These are phyloP conservation scores for Tenebrio molitor DNA, from an alignment of 1,140 invertebrate species.

Conservation along the genomic window DNA sequence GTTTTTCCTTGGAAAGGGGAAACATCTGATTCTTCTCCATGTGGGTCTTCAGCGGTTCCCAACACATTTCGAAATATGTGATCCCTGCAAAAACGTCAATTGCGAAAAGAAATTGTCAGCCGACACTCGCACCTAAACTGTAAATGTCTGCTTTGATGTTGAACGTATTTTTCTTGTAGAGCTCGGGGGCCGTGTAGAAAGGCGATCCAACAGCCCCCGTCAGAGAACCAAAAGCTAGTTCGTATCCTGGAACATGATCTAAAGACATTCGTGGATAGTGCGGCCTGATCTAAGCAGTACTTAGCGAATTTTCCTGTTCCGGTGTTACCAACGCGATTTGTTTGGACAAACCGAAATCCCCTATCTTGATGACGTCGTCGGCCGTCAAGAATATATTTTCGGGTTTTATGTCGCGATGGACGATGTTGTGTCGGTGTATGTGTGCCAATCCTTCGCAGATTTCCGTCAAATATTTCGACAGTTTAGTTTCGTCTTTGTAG, in stretches of 20 bases:
- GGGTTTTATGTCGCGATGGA: constrained; percentile 39
- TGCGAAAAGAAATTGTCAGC: too few relatives aligned
- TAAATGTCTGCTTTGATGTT: constrained; percentile 18
- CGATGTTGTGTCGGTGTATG: constrained; percentile 10
- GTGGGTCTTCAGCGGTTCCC: neutral
- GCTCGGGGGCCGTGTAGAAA: constrained; percentile 1
- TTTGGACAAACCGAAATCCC: constrained; percentile 31
- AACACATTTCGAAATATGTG: constrained; percentile 28
- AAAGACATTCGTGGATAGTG: too few relatives aligned
- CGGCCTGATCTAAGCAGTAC: too few relatives aligned
- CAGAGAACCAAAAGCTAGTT: constrained; percentile 2
- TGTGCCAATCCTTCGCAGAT: constrained; percentile 17
- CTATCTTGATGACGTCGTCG: constrained; percentile 21
- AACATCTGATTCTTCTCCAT: neutral
- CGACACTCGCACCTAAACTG: constrained; percentile 11
- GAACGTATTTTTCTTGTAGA: neutral
- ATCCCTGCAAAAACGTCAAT: too few relatives aligned
- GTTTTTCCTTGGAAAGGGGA: neutral
- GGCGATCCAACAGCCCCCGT: neutral
- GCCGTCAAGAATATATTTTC: constrained; percentile 33
- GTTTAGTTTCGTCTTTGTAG: neutral
- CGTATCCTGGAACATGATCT: neutral
- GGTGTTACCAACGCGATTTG: neutral
- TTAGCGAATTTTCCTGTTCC: too few relatives aligned
- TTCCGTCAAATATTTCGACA: constrained; percentile 8